Percentiles rank a stretch among this genome's conserved stretches.
phyloP scores from a whole-genome alignment of 2,888 invertebrate species.

The Marasmarcha lunaedactyla region DNA sequence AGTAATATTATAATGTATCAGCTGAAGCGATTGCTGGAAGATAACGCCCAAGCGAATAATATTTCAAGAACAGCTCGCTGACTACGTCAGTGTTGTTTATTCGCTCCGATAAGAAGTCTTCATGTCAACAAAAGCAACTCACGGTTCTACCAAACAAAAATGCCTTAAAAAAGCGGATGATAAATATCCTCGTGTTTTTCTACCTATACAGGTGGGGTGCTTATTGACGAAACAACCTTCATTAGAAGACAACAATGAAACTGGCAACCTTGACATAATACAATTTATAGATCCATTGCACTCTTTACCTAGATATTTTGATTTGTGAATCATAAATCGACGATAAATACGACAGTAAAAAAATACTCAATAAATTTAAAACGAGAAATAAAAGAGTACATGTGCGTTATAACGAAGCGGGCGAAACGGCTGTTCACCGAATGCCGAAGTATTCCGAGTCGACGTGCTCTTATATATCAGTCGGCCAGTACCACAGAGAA shows the following conservation, averaged over 20 bases:
- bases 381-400: conserved; percentile 36
- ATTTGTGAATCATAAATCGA: conserved; percentile 45
- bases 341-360: conserved; percentile 39
- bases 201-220: conserved; percentile 36
- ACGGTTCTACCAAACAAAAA: too few relatives aligned
- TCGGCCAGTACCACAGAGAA: conserved; percentile 56
- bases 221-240: conserved; percentile 51
- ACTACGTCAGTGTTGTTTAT: not conserved
- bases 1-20: not conserved
- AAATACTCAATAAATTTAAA: too few relatives aligned
- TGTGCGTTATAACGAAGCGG: conserved; percentile 38
- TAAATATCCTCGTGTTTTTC: conserved; percentile 67
- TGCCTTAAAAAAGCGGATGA: conserved; percentile 59
- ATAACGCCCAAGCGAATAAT: not conserved
- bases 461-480: conserved; percentile 63
- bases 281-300: conserved; percentile 50
- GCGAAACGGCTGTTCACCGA: conserved; percentile 68
- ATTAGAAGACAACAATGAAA: conserved; percentile 60
- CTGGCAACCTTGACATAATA: conserved; percentile 63
- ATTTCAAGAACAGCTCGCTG: not conserved
- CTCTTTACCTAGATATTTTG: conserved; percentile 50
- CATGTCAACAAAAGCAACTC: not conserved
- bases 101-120: not conserved
- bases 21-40: not conserved
- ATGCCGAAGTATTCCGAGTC: conserved; percentile 63